Percentiles rank a stretch among this genome's conserved stretches.
phyloP scores from a whole-genome alignment of 2,888 invertebrate genomes.

The Aricia artaxerxes region DNA sequence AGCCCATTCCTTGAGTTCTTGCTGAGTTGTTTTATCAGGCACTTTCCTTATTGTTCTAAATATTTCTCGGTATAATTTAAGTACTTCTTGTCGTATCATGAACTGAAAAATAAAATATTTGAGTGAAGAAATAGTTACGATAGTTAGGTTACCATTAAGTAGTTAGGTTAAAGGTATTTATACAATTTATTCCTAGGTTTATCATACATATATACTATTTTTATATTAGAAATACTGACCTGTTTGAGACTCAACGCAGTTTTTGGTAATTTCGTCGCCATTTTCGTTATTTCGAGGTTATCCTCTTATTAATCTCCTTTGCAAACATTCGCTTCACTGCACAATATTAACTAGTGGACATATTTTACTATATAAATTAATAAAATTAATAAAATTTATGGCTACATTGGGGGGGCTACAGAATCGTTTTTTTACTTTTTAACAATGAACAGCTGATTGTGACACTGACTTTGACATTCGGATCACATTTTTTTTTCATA shows the following conservation, averaged over 20 bases:
- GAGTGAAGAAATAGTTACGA: neutral
- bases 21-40: slow-evolving; percentile 81
- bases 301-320: neutral
- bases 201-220: neutral
- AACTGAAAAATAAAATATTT: slow-evolving; percentile 80
- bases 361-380: neutral
- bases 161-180: neutral
- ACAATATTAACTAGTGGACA: slow-evolving; percentile 17
- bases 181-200: neutral
- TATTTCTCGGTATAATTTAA: slow-evolving; percentile 87
- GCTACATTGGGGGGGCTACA: too few species aligned
- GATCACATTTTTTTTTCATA: too few species aligned
- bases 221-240: slow-evolving; percentile 56
- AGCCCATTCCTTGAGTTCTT: slow-evolving; percentile 87
- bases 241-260: slow-evolving; percentile 81
- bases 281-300: slow-evolving; percentile 36
- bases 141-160: neutral
- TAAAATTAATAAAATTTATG: too few species aligned
- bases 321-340: neutral
- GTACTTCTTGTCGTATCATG: slow-evolving; percentile 88
- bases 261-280: slow-evolving; percentile 70
- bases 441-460: too few species aligned
- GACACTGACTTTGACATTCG: too few species aligned
- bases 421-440: too few species aligned
- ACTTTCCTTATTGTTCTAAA: slow-evolving; percentile 84